These are phyloP conservation scores for Spongia lamella DNA, from an alignment of 37 sponge, comb jelly and placozoan genomes.

Conservation along the genomic window DNA sequence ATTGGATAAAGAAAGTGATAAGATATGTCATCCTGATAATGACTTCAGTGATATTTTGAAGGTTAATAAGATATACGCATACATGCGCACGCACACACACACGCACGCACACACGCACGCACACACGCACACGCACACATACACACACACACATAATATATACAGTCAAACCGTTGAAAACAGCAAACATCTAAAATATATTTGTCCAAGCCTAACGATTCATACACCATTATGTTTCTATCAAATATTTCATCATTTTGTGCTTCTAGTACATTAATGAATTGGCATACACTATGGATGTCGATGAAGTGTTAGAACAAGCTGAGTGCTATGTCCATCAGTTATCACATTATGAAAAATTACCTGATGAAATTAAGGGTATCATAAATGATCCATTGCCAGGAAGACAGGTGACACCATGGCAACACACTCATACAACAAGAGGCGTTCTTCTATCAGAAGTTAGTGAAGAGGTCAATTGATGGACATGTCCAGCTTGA, in stretches of 20 bases:
- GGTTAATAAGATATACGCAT: constrained; percentile 29
- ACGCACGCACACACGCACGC: too few species aligned
- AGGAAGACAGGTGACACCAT: too few species aligned
- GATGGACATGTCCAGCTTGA: too few species aligned
- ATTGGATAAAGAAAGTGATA: constrained; percentile 59
- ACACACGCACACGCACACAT: background rate
- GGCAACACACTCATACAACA: too few species aligned
- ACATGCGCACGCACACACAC: background rate
- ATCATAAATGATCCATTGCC: too few species aligned
- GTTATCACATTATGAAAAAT: too few species aligned
- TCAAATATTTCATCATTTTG: background rate
- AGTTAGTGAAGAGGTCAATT: too few species aligned
- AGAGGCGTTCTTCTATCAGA: too few species aligned
- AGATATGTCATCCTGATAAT: constrained; percentile 24
- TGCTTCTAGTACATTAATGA: constrained; percentile 72
- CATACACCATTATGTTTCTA: background rate
- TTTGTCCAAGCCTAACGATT: too few species aligned
- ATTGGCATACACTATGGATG: constrained; percentile 52
- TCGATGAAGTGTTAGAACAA: constrained; percentile 45
- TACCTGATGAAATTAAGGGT: too few species aligned
- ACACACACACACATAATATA: background rate
- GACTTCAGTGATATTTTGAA: constrained; percentile 70
- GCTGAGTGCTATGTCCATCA: constrained; percentile 43
- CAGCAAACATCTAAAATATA: too few species aligned
- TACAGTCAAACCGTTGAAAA: background rate